These are phyloP conservation scores for Sebastes iracundus DNA, from an alignment of 2,797 vertebrate genomes.

Conservation along the genomic window DNA sequence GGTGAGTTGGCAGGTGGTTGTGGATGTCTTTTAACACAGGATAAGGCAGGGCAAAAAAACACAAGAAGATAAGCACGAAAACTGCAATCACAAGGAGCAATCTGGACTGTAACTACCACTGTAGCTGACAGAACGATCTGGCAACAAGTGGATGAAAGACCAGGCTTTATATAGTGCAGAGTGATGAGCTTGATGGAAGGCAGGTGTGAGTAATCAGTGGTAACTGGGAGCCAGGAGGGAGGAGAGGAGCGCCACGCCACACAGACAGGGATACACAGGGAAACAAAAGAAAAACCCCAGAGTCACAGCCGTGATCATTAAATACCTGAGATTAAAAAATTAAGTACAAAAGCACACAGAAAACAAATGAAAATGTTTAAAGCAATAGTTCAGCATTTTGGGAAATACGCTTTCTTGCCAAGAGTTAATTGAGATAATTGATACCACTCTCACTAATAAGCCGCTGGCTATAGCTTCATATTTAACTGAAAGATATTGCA, in stretches of 20 bases:
- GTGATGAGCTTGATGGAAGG: neutral
- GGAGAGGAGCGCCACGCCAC: neutral
- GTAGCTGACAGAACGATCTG: accelerated
- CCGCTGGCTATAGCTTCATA: no score
- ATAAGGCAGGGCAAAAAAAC: no score
- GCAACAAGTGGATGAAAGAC: neutral
- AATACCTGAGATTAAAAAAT: neutral
- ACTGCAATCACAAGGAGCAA: no score
- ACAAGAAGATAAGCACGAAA: no score
- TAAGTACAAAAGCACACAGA: neutral
- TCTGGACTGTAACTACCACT: accelerated
- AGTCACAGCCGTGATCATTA: neutral
- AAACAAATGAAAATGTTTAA: neutral
- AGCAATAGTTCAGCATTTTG: neutral
- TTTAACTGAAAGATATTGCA: neutral
- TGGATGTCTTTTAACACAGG: no score
- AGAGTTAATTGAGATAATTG: neutral
- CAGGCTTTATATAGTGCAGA: neutral
- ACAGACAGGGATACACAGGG: no score
- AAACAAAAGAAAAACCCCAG: neutral
- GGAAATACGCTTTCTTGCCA: neutral
- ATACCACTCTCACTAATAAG: neutral
- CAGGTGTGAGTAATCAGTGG: neutral
- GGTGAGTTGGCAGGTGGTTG: no score
- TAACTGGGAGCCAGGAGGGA: neutral